Base-by-base conservation (phyloP, 2,797 vertebrate genomes). In the Chelon labrosus region DNA sequence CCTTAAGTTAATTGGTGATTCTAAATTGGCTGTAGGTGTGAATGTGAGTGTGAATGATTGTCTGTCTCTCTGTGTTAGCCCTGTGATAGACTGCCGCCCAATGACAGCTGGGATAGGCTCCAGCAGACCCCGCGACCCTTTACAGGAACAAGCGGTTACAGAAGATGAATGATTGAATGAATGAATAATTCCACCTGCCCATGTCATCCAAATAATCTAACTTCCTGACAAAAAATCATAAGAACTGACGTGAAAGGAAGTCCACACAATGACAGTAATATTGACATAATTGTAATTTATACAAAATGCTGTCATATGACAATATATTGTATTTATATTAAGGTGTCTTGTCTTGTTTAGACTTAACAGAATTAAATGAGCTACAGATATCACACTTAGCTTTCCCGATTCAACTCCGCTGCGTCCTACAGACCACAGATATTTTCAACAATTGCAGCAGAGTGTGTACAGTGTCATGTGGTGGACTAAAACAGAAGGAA, bases 401-500 rank as follows among this genome's bases (percentile, higher is more conserved):
- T 50, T 65, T 69, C 64, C 64, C 75, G 46, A 64, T 77, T 73
- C 37, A 37, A 65, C 46, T 31, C 2, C 1, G 2, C 11, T 66
- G 17, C 50, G 55, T 68, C 67, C 41, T 60, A 49, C 47, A 22
- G 22, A 9, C 39, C 41, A 35, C 8, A 61, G 10, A 65, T 47
- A 35, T 63, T 37, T 65, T 65, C 39, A 65, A 65, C 53, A 71
- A 56, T 67, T 52, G 37, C 13, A 31, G 56, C 49, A 44, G 39
- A 53, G 16, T 66, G 44, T 67, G 13, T 56, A 35, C 49, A 54
- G 25, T 20, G 11, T 3, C 61, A 31, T 67, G 37, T 6, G 35
- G 19, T 54, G 55, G 50, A 70, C 57, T 68, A 37, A 73, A 75
- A 73, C 19, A 61, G 37, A 62, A n/a, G 67, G 50, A 75, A 66